These are phyloP conservation scores for Machaerirhynchus nigripectus DNA, from an alignment of 2,113 vertebrate genomes.

Conservation along the genomic window DNA sequence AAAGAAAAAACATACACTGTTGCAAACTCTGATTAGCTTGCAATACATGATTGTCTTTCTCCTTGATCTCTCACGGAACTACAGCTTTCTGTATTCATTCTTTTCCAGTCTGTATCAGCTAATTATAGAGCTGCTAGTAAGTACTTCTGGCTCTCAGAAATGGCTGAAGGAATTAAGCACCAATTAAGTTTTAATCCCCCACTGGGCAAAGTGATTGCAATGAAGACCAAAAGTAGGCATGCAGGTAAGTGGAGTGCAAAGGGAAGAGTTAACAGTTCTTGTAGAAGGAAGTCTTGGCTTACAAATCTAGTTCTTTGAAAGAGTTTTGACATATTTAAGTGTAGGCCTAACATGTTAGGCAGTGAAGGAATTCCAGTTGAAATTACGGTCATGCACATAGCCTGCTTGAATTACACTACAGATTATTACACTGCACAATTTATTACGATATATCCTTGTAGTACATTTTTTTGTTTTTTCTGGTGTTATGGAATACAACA, in stretches of 20 bases:
- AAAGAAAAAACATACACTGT: background rate
- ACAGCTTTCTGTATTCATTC: background rate
- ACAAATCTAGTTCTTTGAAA: background rate
- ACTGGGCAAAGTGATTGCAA: background rate
- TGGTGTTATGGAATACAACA: background rate
- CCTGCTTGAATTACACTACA: background rate
- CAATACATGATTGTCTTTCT: background rate
- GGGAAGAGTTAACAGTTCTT: background rate
- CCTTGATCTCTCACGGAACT: background rate
- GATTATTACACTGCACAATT: background rate
- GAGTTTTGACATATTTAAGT: background rate
- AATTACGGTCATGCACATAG: background rate
- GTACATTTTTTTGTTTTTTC: background rate
- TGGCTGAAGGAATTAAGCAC: background rate
- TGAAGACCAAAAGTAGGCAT: background rate
- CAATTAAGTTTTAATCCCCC: background rate
- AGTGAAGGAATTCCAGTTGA: background rate
- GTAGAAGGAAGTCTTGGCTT: background rate
- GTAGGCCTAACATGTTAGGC: background rate
- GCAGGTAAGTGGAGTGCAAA: background rate
- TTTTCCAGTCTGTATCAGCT: background rate
- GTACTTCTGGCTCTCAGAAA: background rate
- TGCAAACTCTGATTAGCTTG: background rate
- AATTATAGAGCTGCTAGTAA: background rate
- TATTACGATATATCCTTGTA: background rate